phyloP scores from a whole-genome alignment of 2,888 invertebrate species.

The Salticus scenicus region DNA sequence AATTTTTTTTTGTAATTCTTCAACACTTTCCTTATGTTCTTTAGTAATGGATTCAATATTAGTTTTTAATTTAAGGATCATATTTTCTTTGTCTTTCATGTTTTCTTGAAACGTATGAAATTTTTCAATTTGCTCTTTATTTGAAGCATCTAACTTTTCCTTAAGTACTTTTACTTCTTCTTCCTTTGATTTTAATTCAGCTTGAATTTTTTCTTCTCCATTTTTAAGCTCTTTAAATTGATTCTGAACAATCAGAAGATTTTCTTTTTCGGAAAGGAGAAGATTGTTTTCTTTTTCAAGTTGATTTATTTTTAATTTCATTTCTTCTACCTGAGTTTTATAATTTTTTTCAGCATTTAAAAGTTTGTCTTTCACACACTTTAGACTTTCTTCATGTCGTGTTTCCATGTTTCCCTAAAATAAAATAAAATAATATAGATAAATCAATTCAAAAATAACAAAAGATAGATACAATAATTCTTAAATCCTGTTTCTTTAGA shows the following conservation, averaged over 20 bases:
- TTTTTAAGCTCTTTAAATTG: conserved; percentile 25
- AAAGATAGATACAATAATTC: too few species aligned
- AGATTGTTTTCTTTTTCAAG: conserved; percentile 39
- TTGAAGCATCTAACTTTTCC: conserved; percentile 27
- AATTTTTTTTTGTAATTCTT: conserved; percentile 47
- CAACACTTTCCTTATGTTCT: conserved; percentile 37
- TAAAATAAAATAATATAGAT: neutral
- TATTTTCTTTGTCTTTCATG: conserved; percentile 57
- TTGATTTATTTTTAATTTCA: conserved; percentile 26
- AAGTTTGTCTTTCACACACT: conserved; percentile 57
- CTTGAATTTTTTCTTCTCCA: conserved; percentile 28
- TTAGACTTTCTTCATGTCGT: conserved; percentile 43
- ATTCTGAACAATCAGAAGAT: conserved; percentile 32
- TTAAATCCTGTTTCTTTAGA: too few species aligned
- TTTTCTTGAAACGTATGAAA: conserved; percentile 41
- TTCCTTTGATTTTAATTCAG: conserved; percentile 41
- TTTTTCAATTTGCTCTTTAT: conserved; percentile 45
- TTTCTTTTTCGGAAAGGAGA: conserved; percentile 19
- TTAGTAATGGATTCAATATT: conserved; percentile 36
- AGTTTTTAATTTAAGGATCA: conserved; percentile 48
- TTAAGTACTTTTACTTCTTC: conserved; percentile 43
- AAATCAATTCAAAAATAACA: too few species aligned
- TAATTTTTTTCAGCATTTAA: conserved; percentile 60
- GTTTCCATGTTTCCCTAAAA: conserved; percentile 39
- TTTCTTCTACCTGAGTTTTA: conserved; percentile 47